These are phyloP conservation scores for Heliconius sara DNA, from an alignment of 2,888 invertebrate genomes.

Conservation along the genomic window DNA sequence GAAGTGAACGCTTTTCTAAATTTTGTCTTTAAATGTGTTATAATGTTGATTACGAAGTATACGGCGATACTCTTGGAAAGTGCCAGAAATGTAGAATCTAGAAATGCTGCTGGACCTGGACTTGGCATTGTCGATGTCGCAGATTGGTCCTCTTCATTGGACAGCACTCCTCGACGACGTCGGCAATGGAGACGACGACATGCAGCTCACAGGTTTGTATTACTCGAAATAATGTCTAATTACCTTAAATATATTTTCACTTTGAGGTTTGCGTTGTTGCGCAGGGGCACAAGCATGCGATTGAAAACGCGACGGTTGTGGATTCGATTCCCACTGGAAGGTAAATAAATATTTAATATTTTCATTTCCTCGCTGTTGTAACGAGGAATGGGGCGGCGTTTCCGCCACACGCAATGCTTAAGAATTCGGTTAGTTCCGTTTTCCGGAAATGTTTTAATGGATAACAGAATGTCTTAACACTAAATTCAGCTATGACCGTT, in stretches of 20 bases:
- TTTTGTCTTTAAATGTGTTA: constrained; percentile 38
- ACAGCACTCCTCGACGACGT: constrained; percentile 62
- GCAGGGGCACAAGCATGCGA: no score
- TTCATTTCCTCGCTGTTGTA: no score
- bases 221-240: neutral
- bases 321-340: no score
- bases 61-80: constrained; percentile 88
- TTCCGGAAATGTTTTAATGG: no score
- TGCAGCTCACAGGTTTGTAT: constrained; percentile 69
- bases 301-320: no score
- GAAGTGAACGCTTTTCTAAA: constrained; percentile 28
- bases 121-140: constrained; percentile 33
- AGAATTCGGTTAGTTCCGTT: no score
- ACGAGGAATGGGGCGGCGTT: no score
- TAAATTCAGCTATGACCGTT: no score
- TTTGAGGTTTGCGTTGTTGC: no score
- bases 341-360: no score
- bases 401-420: no score
- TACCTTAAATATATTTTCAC: neutral
- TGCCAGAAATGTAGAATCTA: constrained; percentile 79
- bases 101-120: constrained; percentile 61
- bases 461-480: no score
- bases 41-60: constrained; percentile 89
- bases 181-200: constrained; percentile 66
- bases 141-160: constrained; percentile 68